These are phyloP conservation scores for Autographa gamma DNA, from an alignment of 2,888 invertebrate genomes.

Conservation along the genomic window DNA sequence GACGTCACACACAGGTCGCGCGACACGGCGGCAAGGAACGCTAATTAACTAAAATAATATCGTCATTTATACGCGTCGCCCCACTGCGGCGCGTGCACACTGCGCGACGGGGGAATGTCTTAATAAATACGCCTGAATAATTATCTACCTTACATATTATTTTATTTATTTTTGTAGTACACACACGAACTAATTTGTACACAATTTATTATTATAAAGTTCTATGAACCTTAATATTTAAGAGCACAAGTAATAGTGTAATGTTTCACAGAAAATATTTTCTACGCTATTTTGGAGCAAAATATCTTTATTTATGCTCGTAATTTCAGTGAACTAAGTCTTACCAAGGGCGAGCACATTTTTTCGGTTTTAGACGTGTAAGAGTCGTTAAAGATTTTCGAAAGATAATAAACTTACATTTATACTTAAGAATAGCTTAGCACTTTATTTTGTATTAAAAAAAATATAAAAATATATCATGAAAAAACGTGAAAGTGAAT, in stretches of 20 bases:
- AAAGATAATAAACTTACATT: neutral
- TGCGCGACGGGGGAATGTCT: conserved; percentile 3
- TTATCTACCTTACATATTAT: neutral
- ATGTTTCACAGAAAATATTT: neutral
- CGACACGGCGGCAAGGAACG: conserved; percentile 13
- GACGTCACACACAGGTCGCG: neutral
- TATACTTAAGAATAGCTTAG: neutral
- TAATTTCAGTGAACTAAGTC: neutral
- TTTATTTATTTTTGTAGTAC: neutral
- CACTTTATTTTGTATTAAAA: neutral
- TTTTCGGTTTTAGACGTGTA: neutral
- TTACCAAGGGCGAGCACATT: neutral
- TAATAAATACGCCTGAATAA: conserved; percentile 9
- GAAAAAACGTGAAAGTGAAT: neutral
- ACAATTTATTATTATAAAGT: neutral
- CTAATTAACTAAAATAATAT: conserved; percentile 65
- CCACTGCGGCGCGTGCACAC: conserved; percentile 18
- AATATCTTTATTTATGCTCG: neutral
- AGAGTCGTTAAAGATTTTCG: neutral
- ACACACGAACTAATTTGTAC: neutral
- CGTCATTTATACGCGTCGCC: conserved; percentile 54
- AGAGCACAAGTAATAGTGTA: neutral
- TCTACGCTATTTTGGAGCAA: neutral
- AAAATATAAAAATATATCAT: too few relatives aligned
- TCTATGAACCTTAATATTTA: neutral